Evolutionary conservation across 2,888 invertebrate species (phyloP).

Genomic region (Lasius platythorax): DNA sequence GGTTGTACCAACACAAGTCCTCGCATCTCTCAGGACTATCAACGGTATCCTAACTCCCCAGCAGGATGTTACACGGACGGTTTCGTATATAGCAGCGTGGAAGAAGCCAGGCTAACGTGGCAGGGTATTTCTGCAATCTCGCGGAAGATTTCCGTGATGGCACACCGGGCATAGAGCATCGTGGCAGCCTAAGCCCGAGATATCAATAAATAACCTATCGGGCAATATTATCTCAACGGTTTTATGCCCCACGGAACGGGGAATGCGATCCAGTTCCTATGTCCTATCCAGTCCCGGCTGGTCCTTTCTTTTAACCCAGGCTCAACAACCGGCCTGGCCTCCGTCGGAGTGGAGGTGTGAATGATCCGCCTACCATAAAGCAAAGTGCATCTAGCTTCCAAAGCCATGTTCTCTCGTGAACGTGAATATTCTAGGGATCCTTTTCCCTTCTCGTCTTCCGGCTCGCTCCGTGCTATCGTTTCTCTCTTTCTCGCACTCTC

Average conservation of each 20-base stretch:
- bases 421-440: conserved; percentile 36
- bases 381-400: conserved; percentile 77
- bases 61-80: conserved; percentile 72
- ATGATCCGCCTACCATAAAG: conserved; percentile 80
- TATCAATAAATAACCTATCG: conserved; percentile 83
- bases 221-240: conserved; percentile 82
- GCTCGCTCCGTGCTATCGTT: conserved; percentile 19
- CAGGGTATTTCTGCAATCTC: conserved; percentile 67
- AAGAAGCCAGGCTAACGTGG: conserved; percentile 41
- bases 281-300: conserved; percentile 65
- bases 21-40: conserved; percentile 72
- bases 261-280: conserved; percentile 78
- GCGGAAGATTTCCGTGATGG: conserved; percentile 73
- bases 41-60: conserved; percentile 66
- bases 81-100: conserved; percentile 59
- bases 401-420: conserved; percentile 53
- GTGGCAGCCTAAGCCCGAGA: conserved; percentile 72
- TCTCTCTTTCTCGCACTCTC: neutral
- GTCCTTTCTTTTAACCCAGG: conserved; percentile 59
- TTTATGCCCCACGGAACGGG: conserved; percentile 76
- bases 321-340: conserved; percentile 62
- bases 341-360: conserved; percentile 75
- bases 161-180: conserved; percentile 66
- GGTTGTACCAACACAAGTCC: conserved; percentile 64
- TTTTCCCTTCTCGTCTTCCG: conserved; percentile 12